Evolutionary conservation across 2,113 vertebrate genomes (phyloP).

Genomic region (Plecotus auritus): DNA sequence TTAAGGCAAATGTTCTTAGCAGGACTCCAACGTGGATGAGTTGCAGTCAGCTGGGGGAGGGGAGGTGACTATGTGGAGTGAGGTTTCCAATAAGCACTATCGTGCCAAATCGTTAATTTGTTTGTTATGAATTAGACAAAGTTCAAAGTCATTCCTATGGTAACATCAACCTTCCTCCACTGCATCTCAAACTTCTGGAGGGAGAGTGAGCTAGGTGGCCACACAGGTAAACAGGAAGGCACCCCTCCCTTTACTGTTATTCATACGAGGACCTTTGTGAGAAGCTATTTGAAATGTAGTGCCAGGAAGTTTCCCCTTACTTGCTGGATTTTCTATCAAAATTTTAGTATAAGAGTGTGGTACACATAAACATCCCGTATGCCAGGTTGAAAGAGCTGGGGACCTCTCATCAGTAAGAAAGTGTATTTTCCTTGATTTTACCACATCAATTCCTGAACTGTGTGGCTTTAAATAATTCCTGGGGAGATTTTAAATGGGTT

Average conservation of each 20-base stretch:
- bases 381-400: neutral
- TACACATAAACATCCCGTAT: neutral
- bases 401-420: neutral
- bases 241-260: neutral
- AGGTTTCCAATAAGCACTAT: neutral
- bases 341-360: neutral
- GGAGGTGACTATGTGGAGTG: neutral
- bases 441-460: neutral
- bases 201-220: neutral
- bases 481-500: neutral
- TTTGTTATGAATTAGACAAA: neutral
- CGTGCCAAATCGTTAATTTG: neutral
- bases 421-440: neutral
- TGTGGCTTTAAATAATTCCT: neutral
- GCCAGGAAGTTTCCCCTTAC: neutral
- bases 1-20: neutral
- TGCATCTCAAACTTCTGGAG: neutral
- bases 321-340: neutral
- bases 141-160: neutral
- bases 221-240: neutral
- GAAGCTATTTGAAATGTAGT: neutral
- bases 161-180: neutral
- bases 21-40: fast-evolving
- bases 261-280: neutral
- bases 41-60: no score